A percentile compares a stretch with the other conserved stretches of the same genome.
Conservation (phyloP, 2,797 vertebrate species). For the Amblyraja radiata region DNA sequence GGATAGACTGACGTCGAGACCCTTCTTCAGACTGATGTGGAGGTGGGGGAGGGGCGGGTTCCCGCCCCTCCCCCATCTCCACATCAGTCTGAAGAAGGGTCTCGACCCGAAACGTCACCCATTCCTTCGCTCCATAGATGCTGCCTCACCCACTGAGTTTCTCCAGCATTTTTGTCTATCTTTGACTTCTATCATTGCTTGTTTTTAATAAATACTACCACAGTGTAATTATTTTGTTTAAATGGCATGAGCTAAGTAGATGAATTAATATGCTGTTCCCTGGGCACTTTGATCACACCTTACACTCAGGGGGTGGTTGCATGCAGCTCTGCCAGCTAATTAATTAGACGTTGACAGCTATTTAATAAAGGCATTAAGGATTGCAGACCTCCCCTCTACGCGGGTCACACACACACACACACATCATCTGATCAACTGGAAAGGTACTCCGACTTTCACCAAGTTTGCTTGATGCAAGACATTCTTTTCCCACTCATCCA, state of each 20-base stretch:
- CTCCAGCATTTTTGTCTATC: conserved; percentile 37
- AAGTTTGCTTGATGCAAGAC: not conserved
- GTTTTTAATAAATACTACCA: conserved; percentile 41
- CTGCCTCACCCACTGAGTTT: too few relatives aligned
- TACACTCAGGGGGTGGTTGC: not conserved
- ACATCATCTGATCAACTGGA: too few relatives aligned
- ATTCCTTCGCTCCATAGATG: too few relatives aligned
- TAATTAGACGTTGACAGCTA: conserved; percentile 20
- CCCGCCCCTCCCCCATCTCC: too few relatives aligned
- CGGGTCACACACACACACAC: too few relatives aligned
- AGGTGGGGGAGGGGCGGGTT: too few relatives aligned
- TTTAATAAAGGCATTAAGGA: conserved; percentile 22
- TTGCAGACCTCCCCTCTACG: not conserved
- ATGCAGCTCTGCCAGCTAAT: not conserved
- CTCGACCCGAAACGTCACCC: too few relatives aligned
- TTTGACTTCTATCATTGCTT: conserved; percentile 44
- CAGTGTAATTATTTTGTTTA: conserved; percentile 18
- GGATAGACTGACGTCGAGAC: too few relatives aligned
- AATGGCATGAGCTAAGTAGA: conserved; percentile 41
- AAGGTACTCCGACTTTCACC: not conserved
- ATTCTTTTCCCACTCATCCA: too few relatives aligned
- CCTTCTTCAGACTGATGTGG: too few relatives aligned
- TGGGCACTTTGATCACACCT: not conserved
- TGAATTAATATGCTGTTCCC: conserved; percentile 40
- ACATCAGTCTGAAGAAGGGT: too few relatives aligned